These are phyloP conservation scores for Ophion ellenae DNA, from an alignment of 2,888 invertebrate species.

Conservation along the genomic window DNA sequence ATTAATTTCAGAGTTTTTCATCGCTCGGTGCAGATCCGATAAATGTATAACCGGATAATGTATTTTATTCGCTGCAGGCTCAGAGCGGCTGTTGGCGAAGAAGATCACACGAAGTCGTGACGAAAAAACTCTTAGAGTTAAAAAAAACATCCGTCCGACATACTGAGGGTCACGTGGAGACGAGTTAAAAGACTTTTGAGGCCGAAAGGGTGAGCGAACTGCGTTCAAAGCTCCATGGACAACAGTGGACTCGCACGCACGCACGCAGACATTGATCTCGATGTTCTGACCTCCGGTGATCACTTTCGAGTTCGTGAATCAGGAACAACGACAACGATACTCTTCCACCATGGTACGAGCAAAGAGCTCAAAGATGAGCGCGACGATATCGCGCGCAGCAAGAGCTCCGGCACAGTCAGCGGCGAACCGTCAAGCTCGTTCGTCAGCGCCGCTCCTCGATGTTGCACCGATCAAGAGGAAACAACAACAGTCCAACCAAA, in stretches of 20 bases:
- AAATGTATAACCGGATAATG: neutral
- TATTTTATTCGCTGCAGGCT: constrained; percentile 28
- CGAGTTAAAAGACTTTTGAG: constrained; percentile 54
- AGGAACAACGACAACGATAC: constrained; percentile 68
- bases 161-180: constrained; percentile 51
- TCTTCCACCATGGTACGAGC: constrained; percentile 18
- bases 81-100: constrained; percentile 22
- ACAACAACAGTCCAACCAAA: constrained; percentile 55
- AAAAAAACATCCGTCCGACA: constrained; percentile 3
- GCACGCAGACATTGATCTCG: constrained; percentile 29
- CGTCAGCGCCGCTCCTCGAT: constrained; percentile 62
- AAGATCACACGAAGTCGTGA: constrained; percentile 28
- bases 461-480: constrained; percentile 57
- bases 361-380: constrained; percentile 74
- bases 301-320: constrained; percentile 78
- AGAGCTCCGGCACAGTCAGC: constrained; percentile 75
- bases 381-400: constrained; percentile 76
- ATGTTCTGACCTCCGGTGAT: constrained; percentile 68
- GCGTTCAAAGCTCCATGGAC: constrained; percentile 21
- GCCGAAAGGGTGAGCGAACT: constrained; percentile 53
- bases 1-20: neutral
- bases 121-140: constrained; percentile 11
- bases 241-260: constrained; percentile 14
- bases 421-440: constrained; percentile 72
- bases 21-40: neutral